Evolutionary conservation across 2,888 invertebrate species (phyloP), one percentile per base, ranked within the genome.

Genomic region (Callinectes sapidus): DNA sequence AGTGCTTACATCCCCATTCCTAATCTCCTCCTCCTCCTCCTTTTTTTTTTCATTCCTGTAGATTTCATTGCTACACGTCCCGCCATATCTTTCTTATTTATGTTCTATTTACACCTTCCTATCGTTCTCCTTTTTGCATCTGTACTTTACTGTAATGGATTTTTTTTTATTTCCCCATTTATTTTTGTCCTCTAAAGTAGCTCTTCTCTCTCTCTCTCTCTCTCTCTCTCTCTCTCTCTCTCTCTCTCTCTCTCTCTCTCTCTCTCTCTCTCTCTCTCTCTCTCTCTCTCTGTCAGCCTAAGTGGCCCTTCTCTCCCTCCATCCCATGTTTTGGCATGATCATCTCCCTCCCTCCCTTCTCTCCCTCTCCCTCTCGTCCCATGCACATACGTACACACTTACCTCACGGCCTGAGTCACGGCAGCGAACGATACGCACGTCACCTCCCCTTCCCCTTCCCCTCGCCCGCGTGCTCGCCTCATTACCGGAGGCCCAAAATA

Each of bases 171-270:
- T 61, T 61, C 61, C 6, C 61, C 61, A 23, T 61, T 61, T 61
- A 16, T 61, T 10, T 61, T 23, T 23, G 10, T 61, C 28, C 32
- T 61, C 35, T 35, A 13, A 13, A 14, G 16, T 55, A 16, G 18
- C 13, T 14, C 32, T 10, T 39, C 39, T 39, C 39, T 39, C 39
- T 39, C 39, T 39, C 39, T 89, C 89, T 55, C 61, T 55, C 89
- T 89, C 61, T 55, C 61, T 55, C 89, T 55, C 89, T 89, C 61
- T 89, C 61, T 89, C 89, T 89, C 55, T 55, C 89, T 89, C 61
- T 54, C 89, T 89, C 61, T 55, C 89, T 89, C 89, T 89, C 89
- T 28, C 61, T 55, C 89, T 55, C 89, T n/a, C 54, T 61, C 89
- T 61, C 89, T 61, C 35, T 35, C 61, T 61, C 61, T 61, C 89